A percentile compares a stretch with the other conserved stretches of the same genome.
These are phyloP conservation scores for Phrynosoma platyrhinos DNA, from an alignment of 2,113 vertebrate species.

Conservation along the genomic window DNA sequence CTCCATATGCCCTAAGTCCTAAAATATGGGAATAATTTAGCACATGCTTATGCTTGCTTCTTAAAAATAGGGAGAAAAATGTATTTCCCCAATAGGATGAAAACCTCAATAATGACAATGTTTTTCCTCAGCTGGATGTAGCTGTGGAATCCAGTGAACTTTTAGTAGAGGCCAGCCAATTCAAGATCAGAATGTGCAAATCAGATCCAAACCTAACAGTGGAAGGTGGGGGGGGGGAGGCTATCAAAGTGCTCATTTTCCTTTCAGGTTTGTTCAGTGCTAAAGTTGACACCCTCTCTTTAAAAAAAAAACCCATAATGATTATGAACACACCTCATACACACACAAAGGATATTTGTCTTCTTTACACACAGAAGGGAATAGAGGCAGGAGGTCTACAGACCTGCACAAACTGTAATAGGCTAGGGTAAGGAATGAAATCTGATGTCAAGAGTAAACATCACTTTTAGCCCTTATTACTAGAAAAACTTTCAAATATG, in stretches of 20 bases:
- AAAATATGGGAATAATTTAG: conserved; percentile 31
- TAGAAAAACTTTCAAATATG: neutral
- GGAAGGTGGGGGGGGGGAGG: conserved; percentile 46
- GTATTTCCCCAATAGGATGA: conserved; percentile 71
- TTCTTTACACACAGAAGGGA: conserved; percentile 59
- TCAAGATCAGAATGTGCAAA: conserved; percentile 57
- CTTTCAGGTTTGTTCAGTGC: conserved; percentile 39
- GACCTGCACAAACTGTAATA: neutral
- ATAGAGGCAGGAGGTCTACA: neutral
- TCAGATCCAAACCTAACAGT: conserved; percentile 72
- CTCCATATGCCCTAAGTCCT: conserved; percentile 11
- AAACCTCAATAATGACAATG: conserved; percentile 69
- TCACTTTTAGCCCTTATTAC: neutral
- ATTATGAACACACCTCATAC: conserved; percentile 38
- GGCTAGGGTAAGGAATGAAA: conserved; percentile 54
- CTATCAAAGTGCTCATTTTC: conserved; percentile 55
- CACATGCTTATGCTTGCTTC: conserved; percentile 38
- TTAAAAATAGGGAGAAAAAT: conserved; percentile 68
- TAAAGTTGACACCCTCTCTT: conserved; percentile 56
- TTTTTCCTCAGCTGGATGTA: conserved; percentile 74
- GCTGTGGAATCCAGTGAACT: conserved; percentile 68
- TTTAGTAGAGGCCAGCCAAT: conserved; percentile 59
- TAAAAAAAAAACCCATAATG: neutral
- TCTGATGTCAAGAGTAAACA: neutral
- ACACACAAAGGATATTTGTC: conserved; percentile 14